phyloP scores from a whole-genome alignment of 2,797 vertebrate genomes.

The Parotocinclus haroldoi region DNA sequence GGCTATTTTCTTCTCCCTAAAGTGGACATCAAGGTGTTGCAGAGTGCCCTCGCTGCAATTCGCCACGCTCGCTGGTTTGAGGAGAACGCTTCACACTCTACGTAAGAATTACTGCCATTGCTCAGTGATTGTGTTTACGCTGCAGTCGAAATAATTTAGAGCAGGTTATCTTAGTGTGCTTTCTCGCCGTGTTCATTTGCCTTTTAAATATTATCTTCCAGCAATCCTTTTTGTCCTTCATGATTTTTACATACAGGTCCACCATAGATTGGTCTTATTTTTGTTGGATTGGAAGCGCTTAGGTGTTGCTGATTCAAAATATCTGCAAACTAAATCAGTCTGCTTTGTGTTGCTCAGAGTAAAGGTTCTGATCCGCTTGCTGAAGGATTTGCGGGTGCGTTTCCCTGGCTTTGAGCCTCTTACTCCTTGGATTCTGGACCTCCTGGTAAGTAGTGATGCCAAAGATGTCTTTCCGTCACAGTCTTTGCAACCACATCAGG shows the following conservation, averaged over 20 bases:
- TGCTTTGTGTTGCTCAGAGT: conserved; percentile 69
- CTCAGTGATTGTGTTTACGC: neutral
- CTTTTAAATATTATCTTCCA: no score
- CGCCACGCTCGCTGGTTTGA: conserved; percentile 97
- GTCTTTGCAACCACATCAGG: neutral
- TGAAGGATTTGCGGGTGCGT: conserved; percentile 87
- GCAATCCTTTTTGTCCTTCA: no score
- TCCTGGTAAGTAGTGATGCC: conserved; percentile 73
- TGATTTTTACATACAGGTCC: no score
- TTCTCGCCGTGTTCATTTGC: no score
- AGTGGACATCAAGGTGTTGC: conserved; percentile 98
- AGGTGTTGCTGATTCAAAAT: conserved; percentile 2
- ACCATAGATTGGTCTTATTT: no score
- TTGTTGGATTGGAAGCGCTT: neutral
- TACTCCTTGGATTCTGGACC: conserved; percentile 93
- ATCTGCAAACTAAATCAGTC: neutral
- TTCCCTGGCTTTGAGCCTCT: conserved; percentile 94
- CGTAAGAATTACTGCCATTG: conserved; percentile 68
- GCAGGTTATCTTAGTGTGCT: no score
- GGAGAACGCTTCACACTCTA: conserved; percentile 95
- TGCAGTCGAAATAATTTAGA: neutral
- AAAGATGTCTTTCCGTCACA: neutral
- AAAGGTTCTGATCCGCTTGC: conserved; percentile 89
- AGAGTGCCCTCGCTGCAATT: conserved; percentile 95
- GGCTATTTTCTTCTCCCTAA: conserved; percentile 18